Base-by-base conservation (phyloP, 2,888 invertebrate species). In the Drosophila atroscutellata region DNA sequence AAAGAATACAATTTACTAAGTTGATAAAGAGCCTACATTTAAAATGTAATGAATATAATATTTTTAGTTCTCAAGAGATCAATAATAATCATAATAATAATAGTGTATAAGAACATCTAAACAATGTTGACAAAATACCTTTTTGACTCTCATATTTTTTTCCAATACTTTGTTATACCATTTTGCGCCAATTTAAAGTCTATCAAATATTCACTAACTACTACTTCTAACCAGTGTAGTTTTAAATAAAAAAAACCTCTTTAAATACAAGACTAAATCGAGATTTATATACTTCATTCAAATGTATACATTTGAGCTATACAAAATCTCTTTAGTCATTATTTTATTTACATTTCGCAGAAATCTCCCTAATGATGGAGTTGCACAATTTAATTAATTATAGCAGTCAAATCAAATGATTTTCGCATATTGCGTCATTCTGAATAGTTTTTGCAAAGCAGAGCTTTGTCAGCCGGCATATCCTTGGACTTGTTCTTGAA, bases 381-480 rank as follows among this genome's bases (percentile, higher is more conserved):
- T 15, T 28, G 11, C 6, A 5, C 39, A 8, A 34, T 56, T 64
- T 34, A 67, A 64, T 67, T 67, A 64, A 67, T 67, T 49, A 39
- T 20, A 56, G 15, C 52, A 52, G 55, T 55, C 47, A 56, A 51
- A 55, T 60, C 18, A 34, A 60, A 51, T 52, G 45, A 11, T 42
- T 32, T 49, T 30, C 39, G 18, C 50, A 68, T 36, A 60, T 59
- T 56, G 69, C 60, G 64, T 73, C 76, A 64, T 61, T 60, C 32
- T 36, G 36, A 32, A 68, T 32, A 72, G 54, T 30, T 67, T 50
- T 24, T 15, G 55, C 18, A 26, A n/a, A 30, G 6, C 4, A 28
- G 24, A 30, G 52, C 24, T 7, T 42, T 24, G 45, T 42, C 11
- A 13, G 11, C 54, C n/a, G 24, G 26, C n/a, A 36, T 34, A 66